A percentile compares a stretch with the other conserved stretches of the same genome.
Evolutionary conservation across 1,140 invertebrate species (phyloP).

Genomic region (Asobara japonica): DNA sequence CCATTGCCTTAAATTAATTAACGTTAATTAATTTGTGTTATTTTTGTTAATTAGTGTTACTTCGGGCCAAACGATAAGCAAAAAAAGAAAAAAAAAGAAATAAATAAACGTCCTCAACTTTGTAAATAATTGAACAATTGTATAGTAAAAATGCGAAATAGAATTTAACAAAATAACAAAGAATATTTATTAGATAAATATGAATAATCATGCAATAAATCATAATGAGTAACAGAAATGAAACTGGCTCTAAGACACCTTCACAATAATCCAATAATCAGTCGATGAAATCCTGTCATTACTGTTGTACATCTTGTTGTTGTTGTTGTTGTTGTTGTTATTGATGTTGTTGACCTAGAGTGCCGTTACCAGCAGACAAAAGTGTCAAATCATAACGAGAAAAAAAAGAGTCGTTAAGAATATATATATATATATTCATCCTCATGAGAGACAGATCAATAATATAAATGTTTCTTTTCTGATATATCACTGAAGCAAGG

Average conservation of each 20-base stretch:
- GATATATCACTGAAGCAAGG: neutral
- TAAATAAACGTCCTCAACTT: slow-evolving; percentile 57
- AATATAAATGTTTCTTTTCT: neutral
- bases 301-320: slow-evolving; percentile 22
- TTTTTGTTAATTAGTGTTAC: slow-evolving; percentile 41
- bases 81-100: slow-evolving; percentile 53
- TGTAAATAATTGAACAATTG: slow-evolving; percentile 68
- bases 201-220: slow-evolving; percentile 17
- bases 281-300: neutral
- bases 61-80: slow-evolving; percentile 55
- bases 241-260: slow-evolving; percentile 4
- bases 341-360: slow-evolving; percentile 24
- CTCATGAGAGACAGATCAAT: neutral
- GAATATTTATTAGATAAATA: slow-evolving; percentile 31
- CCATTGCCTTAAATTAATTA: too few species aligned
- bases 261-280: neutral
- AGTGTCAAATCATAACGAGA: slow-evolving; percentile 4
- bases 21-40: slow-evolving; percentile 12
- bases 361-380: slow-evolving; percentile 19
- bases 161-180: slow-evolving; percentile 6
- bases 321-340: slow-evolving; percentile 20
- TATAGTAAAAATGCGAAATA: slow-evolving; percentile 52
- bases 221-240: slow-evolving; percentile 11
- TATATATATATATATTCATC: neutral
- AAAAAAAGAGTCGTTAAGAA: neutral